These are phyloP conservation scores for Phodopus roborovskii DNA, from an alignment of 2,113 vertebrate genomes.

Conservation along the genomic window DNA sequence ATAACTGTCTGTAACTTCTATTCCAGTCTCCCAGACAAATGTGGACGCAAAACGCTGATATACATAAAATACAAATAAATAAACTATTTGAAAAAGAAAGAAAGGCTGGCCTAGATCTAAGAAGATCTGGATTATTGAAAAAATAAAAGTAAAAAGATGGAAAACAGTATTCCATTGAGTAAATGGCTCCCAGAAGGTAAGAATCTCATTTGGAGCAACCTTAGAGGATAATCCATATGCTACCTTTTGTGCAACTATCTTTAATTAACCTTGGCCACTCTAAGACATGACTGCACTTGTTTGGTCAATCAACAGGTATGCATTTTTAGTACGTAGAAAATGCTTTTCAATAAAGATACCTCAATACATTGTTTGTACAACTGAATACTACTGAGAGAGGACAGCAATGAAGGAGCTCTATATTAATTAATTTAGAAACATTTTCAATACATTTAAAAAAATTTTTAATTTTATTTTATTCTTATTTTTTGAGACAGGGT, in stretches of 20 bases:
- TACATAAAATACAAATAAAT: too few relatives aligned
- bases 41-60: too few relatives aligned
- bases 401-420: neutral
- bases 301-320: neutral
- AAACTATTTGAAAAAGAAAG: neutral
- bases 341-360: neutral
- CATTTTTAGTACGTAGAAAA: neutral
- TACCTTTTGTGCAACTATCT: neutral
- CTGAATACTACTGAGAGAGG: neutral
- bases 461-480: neutral
- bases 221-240: neutral
- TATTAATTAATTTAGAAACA: conserved; percentile 23
- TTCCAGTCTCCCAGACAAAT: too few relatives aligned
- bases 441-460: conserved; percentile 10
- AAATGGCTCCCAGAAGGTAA: neutral
- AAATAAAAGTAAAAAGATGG: neutral
- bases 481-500: neutral
- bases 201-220: neutral
- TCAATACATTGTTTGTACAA: neutral
- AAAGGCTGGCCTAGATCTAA: neutral
- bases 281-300: neutral
- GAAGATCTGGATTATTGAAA: neutral
- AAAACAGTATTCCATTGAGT: neutral
- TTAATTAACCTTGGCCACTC: conserved; percentile 6
- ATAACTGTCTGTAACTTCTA: too few relatives aligned